These are phyloP conservation scores for Drosophila punjabiensis DNA, from an alignment of 1,140 invertebrate genomes.

Conservation along the genomic window DNA sequence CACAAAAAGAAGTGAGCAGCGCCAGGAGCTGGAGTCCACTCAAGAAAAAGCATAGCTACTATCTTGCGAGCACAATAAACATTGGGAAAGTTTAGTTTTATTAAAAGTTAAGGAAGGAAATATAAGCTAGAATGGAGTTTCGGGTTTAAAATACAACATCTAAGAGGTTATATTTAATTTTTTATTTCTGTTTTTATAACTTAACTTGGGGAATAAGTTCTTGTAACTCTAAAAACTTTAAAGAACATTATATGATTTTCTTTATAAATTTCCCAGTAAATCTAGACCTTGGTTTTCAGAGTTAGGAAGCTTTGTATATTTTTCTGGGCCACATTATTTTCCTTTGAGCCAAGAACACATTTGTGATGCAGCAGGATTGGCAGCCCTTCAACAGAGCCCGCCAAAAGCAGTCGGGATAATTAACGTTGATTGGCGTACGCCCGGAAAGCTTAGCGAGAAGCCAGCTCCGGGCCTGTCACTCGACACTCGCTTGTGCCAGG, in stretches of 20 bases:
- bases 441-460: constrained; percentile 20
- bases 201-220: no score
- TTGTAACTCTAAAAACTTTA: neutral
- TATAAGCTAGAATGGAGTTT: neutral
- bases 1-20: constrained; percentile 68
- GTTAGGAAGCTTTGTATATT: neutral
- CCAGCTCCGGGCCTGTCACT: constrained; percentile 33
- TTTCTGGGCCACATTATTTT: neutral
- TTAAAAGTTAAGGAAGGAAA: neutral
- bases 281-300: no score
- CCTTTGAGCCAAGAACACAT: neutral
- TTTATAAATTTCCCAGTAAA: neutral
- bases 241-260: neutral
- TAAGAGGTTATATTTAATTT: no score
- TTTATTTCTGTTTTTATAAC: no score
- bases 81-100: neutral
- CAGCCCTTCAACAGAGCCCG: constrained; percentile 46
- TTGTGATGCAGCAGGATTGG: constrained; percentile 48
- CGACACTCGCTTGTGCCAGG: neutral
- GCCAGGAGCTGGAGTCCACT: constrained; percentile 14
- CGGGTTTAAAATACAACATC: neutral
- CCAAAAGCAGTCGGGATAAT: constrained; percentile 61
- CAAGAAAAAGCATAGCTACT: constrained; percentile 10
- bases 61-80: neutral
- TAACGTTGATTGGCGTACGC: constrained; percentile 67